Percentiles rank a stretch among this genome's conserved stretches.
Evolutionary conservation across 2,113 vertebrate species (phyloP).

Genomic region (Tragelaphus strepsiceros): DNA sequence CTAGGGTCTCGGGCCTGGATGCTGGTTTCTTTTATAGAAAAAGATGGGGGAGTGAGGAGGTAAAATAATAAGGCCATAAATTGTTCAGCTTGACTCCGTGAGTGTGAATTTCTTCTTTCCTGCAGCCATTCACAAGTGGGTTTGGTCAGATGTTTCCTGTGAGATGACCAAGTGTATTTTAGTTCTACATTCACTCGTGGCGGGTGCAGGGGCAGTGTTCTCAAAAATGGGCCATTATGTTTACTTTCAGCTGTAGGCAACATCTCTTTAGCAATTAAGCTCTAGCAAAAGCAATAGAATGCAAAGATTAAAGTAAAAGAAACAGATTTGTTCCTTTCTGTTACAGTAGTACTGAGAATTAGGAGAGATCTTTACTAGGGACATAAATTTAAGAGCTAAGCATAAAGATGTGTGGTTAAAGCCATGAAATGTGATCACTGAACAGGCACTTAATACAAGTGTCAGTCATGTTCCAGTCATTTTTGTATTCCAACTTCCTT

Average conservation of each 20-base stretch:
- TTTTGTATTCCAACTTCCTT: not conserved
- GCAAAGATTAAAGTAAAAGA: not conserved
- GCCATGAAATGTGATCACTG: not conserved
- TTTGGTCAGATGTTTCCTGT: not conserved
- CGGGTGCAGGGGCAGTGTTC: no score
- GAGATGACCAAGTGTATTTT: not conserved
- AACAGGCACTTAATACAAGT: not conserved
- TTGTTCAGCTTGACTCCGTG: rapidly evolving
- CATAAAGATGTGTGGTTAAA: not conserved
- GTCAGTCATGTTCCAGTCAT: not conserved
- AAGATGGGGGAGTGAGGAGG: not conserved
- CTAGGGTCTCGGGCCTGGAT: not conserved
- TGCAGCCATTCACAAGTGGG: not conserved
- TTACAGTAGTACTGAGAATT: not conserved
- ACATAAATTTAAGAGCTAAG: not conserved
- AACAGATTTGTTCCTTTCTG: not conserved
- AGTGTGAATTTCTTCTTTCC: not conserved
- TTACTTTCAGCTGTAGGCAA: not conserved
- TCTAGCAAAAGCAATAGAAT: not conserved
- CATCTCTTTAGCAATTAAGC: not conserved
- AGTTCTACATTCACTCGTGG: not conserved
- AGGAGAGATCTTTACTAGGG: not conserved
- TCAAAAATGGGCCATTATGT: not conserved
- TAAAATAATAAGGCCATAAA: not conserved
- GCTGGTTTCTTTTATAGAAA: not conserved